Evolutionary conservation across 2,113 vertebrate genomes (phyloP), one percentile per base, ranked within the genome.

Genomic region (Lepidothrix coronata): DNA sequence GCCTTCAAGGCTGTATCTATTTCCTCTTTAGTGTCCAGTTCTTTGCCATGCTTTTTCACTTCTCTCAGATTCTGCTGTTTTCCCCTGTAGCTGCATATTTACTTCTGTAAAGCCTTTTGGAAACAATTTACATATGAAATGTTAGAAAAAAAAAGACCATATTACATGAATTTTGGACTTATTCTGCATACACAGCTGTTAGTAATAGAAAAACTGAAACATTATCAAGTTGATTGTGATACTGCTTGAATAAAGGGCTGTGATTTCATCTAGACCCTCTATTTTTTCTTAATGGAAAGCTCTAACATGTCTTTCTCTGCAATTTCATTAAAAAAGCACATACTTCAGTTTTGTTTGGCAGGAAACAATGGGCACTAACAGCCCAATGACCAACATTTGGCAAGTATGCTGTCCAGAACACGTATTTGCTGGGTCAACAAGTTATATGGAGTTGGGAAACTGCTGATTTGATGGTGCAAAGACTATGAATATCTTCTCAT

Each of bases 271-370:
- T 61, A 54, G 37, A 43, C 24, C 49, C 33, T 91, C 28, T 1
- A 3, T 19, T 28, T 73, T 74, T 62, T 78, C 78, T 85, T 16
- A 76, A 71, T 68, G 77, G 48, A 92, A 91, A 86, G 33, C 39
- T 84, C 48, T 93, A 81, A 72, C 52, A 55, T 72, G n/a, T 78
- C 68, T 85, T 95, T 94, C 54, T 81, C 41, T 94, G 65, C 76
- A 68, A 75, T 96, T 95, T 95, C 68, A 81, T 96, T 92, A 33
- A 70, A 91, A 96, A 93, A 65, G 51, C 92, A 93, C 71, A 73
- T 75, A 70, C 76, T 92, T 94, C 68, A 82, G 83, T 95, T 94
- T 94, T 78, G 72, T 94, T 94, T 95, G 95, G 96, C 95, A 91
- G 88, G 73, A 87, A 94, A 94, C 90, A 96, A 95, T 93, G 96